Evolutionary conservation across 2,888 invertebrate species (phyloP), one percentile per base, ranked within the genome.

Genomic region (Phoenoteleia sp.): DNA sequence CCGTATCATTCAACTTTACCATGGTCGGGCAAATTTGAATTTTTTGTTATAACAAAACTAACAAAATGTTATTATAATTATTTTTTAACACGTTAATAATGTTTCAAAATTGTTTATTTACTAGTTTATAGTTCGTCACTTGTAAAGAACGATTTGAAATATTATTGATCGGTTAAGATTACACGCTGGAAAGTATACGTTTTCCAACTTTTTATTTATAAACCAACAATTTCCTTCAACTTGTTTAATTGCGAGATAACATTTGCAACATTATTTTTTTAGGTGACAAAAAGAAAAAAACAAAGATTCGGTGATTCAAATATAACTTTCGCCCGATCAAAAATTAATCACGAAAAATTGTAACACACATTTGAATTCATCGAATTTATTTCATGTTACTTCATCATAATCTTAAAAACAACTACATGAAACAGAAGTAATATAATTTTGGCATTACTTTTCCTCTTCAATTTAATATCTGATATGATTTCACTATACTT

Each of bases 351-450:
- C 21, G 25, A 52, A 23, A 52, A 72, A 67, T 29, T 23, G 27
- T 27, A 60, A 75, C 74, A 74, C 75, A 69, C 19, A 27, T 45
- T 49, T 39, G 23, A 81, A 66, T 79, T 42, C 33, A 75, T 67
- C 23, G 64, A 75, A 81, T 81, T 81, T 81, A 81, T 81, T 81
- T 69, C 69, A 69, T 52, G 49, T 79, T 69, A 69, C 69, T 69
- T 58, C 52, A 72, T 74, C 67, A 64, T 75, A 69, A 75, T 69
- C 54, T 56, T 81, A 49, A 62, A 75, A 75, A 66, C 54, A 75
- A 69, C 69, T 81, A 81, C 81, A 81, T 75, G 19, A 62, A 81
- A 75, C 64, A 75, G 75, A 75, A 75, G 81, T 74, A 67, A 74
- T 74, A 81, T 74, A 74, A 67, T 45, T 74, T 72, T 62, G 56